Evolutionary conservation across 2,888 invertebrate genomes (phyloP).

Genomic region (Platypus cylindrus): DNA sequence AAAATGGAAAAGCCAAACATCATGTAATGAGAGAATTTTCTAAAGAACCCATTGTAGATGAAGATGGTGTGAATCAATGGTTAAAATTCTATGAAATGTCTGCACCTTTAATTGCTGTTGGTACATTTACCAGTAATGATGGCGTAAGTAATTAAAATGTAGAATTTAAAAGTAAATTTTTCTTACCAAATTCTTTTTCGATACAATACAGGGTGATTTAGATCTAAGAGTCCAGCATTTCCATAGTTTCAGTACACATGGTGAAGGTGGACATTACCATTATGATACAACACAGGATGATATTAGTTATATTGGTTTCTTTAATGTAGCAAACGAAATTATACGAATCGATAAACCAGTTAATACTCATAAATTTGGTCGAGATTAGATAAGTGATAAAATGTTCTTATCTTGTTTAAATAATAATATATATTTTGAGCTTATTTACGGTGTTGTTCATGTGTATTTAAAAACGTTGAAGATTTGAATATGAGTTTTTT

Average conservation of each 20-base stretch:
- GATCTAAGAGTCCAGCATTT: conserved; percentile 93
- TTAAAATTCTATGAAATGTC: conserved; percentile 82
- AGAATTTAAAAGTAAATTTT: neutral
- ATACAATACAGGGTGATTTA: conserved; percentile 48
- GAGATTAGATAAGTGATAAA: conserved; percentile 47
- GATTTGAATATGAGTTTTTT: too few relatives aligned
- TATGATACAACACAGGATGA: conserved; percentile 79
- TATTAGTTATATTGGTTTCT: conserved; percentile 86
- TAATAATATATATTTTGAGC: conserved; percentile 1
- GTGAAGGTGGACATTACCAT: conserved; percentile 93
- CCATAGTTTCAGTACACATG: conserved; percentile 76
- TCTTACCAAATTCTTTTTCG: too few relatives aligned
- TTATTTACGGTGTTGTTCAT: too few relatives aligned
- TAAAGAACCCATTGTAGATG: conserved; percentile 48
- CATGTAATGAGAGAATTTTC: conserved; percentile 97
- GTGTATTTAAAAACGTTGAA: too few relatives aligned
- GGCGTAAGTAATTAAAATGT: conserved; percentile 43
- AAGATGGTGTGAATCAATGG: conserved; percentile 73
- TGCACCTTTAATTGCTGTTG: conserved; percentile 78
- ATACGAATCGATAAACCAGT: conserved; percentile 64
- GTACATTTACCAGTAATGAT: conserved; percentile 77
- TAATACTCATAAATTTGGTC: conserved; percentile 53
- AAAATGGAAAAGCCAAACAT: conserved; percentile 69
- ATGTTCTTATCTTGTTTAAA: neutral
- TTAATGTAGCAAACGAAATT: conserved; percentile 61